These are phyloP conservation scores for Scaptomyza caliginosa DNA, from an alignment of 2,888 invertebrate genomes.

Conservation along the genomic window DNA sequence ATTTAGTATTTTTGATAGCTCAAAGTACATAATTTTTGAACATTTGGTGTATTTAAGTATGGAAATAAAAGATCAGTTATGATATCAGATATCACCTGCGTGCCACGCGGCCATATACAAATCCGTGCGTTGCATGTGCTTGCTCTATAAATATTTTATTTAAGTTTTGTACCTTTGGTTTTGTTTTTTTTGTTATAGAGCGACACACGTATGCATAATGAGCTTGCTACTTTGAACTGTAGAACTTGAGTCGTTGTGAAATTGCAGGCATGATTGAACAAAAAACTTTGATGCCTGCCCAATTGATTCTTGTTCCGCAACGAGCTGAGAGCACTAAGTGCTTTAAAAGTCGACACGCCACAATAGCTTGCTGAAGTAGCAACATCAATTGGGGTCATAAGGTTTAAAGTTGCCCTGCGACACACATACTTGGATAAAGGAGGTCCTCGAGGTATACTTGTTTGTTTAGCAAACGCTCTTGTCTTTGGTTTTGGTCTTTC, in stretches of 20 bases:
- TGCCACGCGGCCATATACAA: slow-evolving; percentile 16
- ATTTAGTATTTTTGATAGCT: background rate
- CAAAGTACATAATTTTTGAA: too few species aligned
- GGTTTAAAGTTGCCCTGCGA: slow-evolving; percentile 39
- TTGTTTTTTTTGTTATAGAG: slow-evolving; percentile 7
- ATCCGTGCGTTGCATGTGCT: slow-evolving; percentile 16
- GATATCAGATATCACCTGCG: background rate
- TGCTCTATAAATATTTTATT: slow-evolving; percentile 64
- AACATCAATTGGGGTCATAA: slow-evolving; percentile 55
- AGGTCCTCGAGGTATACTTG: slow-evolving; percentile 30
- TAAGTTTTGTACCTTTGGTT: slow-evolving; percentile 11
- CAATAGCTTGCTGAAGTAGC: slow-evolving; percentile 24
- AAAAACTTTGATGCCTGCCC: slow-evolving; percentile 15
- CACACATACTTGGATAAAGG: slow-evolving; percentile 37
- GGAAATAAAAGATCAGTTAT: too few species aligned
- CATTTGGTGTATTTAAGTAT: too few species aligned
- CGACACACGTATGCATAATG: slow-evolving; percentile 28
- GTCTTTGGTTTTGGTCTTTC: slow-evolving; percentile 7
- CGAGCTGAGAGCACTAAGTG: slow-evolving; percentile 1
- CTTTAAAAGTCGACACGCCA: slow-evolving; percentile 14
- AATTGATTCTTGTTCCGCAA: slow-evolving; percentile 13
- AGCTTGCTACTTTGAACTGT: slow-evolving; percentile 38
- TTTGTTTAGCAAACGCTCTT: slow-evolving; percentile 7
- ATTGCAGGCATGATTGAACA: slow-evolving; percentile 6
- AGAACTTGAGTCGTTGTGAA: too few species aligned